Conservation (phyloP, 2,113 vertebrate species). For the Fulica atra region DNA sequence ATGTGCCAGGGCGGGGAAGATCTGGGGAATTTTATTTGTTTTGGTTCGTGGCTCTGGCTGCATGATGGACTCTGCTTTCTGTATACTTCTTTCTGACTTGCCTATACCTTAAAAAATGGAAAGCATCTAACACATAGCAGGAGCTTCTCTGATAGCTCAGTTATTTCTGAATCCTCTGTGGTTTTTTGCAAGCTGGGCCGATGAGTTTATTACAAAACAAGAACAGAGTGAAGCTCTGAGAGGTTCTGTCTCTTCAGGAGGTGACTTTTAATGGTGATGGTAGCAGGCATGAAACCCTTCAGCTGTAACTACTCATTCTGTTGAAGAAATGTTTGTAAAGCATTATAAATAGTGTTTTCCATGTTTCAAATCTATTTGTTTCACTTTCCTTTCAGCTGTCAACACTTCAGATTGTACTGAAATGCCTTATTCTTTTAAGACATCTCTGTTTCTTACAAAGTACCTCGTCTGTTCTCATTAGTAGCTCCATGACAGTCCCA, state of each 20-base stretch:
- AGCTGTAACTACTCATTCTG: constrained; percentile 20
- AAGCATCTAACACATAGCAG: neutral
- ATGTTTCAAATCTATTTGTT: constrained; percentile 46
- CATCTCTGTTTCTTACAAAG: neutral
- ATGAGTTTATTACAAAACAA: neutral
- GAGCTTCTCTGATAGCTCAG: neutral
- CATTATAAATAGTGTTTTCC: constrained; percentile 24
- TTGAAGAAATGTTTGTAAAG: constrained; percentile 30
- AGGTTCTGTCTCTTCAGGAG: neutral
- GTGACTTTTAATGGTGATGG: neutral
- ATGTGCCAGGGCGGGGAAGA: neutral
- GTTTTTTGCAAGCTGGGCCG: neutral
- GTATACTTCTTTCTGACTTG: neutral
- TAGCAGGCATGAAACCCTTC: constrained; percentile 21
- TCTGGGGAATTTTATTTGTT: neutral
- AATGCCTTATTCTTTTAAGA: constrained; percentile 23
- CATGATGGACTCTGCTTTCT: neutral
- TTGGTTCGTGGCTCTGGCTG: neutral
- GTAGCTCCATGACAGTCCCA: neutral
- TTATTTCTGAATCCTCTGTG: neutral
- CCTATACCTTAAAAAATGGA: neutral
- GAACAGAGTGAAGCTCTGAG: neutral
- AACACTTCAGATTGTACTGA: constrained; percentile 34
- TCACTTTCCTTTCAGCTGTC: constrained; percentile 63
- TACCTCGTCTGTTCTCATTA: neutral